phyloP scores from a whole-genome alignment of 1,140 invertebrate species.

The Asobara japonica region DNA sequence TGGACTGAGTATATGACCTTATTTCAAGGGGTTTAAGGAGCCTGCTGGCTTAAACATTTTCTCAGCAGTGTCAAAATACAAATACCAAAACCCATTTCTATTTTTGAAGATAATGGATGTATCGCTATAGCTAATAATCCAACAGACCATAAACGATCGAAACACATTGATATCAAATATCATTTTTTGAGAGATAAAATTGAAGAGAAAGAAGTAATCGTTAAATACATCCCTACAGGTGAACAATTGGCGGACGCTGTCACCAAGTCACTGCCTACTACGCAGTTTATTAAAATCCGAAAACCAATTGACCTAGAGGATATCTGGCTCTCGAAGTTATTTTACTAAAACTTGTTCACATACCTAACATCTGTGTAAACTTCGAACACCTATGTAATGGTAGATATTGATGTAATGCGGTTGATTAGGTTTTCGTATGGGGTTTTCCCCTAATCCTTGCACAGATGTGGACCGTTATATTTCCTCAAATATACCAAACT shows the following conservation, averaged over 20 bases:
- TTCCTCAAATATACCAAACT: too few relatives aligned
- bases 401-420: too few relatives aligned
- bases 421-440: too few relatives aligned
- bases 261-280: background rate
- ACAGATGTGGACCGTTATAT: too few relatives aligned
- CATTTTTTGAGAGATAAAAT: background rate
- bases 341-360: too few relatives aligned
- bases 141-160: background rate
- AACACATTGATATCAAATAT: background rate
- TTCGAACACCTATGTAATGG: too few relatives aligned
- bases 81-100: background rate
- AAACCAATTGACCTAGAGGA: too few relatives aligned
- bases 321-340: too few relatives aligned
- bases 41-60: background rate
- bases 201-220: background rate
- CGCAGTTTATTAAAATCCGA: too few relatives aligned
- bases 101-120: background rate
- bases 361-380: too few relatives aligned
- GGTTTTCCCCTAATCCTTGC: too few relatives aligned
- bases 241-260: background rate
- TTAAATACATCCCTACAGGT: background rate
- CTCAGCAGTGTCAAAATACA: background rate
- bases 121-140: too few relatives aligned
- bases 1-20: background rate
- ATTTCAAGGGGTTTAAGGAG: background rate